Base-by-base conservation (phyloP, 2,888 invertebrate genomes). In the Boloria selene region DNA sequence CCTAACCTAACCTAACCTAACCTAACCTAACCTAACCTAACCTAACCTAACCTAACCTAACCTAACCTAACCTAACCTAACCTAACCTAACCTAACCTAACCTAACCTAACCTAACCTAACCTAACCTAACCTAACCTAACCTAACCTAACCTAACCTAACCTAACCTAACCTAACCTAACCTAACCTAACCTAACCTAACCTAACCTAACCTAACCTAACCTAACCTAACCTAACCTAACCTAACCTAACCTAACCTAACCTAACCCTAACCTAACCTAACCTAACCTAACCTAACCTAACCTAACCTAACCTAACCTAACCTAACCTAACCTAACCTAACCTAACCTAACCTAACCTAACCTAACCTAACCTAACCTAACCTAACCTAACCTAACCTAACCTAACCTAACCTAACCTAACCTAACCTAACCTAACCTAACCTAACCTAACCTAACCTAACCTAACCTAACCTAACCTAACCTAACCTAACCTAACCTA, bases 41-140 rank as follows among this genome's bases (percentile, higher is more conserved):
- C 72, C 73, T 72, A 70, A 73, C 72, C 73, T 73, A 72, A 73
- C 72, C 73, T 71, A 70, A 73, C 72, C 73, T 70, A 72, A 73
- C 72, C 72, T 70, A 70, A 72, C 72, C 72, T 72, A 70, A 72
- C 72, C 72, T 69, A 70, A 73, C 68, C 71, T 70, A 68, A 71
- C 70, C 69, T 45, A 45, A 45, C 45, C 45, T 45, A 45, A 45
- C 45, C 45, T 45, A 45, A 45, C 45, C 45, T 45, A 45, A 45
- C 45, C 45, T 45, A 45, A 45, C 45, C 45, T 45, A 45, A 45
- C 45, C 22, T 45, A 45, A 45, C 45, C 45, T 45, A 45, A 45
- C 45, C 45, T 45, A 45, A 45, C 45, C 45, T 45, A 45, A 45
- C 45, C 45, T 45, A 45, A 45, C 45, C 45, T 45, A 45, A 45